Conservation (phyloP, 2,113 vertebrate genomes). For the Gobius niger region DNA sequence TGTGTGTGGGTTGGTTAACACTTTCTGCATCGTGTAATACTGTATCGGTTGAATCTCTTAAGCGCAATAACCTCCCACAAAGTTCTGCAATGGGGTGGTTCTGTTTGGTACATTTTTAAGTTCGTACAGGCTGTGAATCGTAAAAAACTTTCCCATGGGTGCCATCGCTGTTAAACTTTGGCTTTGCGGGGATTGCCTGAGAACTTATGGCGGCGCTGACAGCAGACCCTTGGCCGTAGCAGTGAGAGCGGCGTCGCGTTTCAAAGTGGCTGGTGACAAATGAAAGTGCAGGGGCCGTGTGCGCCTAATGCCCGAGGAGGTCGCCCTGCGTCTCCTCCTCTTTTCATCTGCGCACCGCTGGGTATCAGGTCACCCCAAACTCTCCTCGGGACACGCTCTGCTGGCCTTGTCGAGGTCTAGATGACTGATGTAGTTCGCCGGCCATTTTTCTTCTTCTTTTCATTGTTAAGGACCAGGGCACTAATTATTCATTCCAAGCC, state of each 20-base stretch:
- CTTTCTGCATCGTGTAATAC: too few relatives aligned
- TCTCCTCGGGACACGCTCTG: slow-evolving; percentile 29
- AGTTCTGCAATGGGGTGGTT: too few relatives aligned
- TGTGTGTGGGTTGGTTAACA: neutral
- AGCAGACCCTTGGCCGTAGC: slow-evolving; percentile 1
- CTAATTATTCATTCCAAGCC: slow-evolving; percentile 72
- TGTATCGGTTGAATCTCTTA: too few relatives aligned
- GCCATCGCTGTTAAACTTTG: neutral
- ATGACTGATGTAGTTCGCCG: slow-evolving; percentile 12
- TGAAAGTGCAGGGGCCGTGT: neutral
- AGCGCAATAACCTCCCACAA: too few relatives aligned
- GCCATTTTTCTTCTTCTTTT: slow-evolving; percentile 51
- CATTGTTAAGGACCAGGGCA: slow-evolving; percentile 50
- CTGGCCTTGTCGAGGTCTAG: slow-evolving; percentile 26
- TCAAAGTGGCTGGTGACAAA: slow-evolving; percentile 36
- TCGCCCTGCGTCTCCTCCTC: slow-evolving; percentile 26
- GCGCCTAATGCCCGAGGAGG: slow-evolving; percentile 37
- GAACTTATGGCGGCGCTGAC: neutral
- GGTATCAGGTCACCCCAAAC: slow-evolving; percentile 23
- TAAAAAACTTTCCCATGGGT: neutral
- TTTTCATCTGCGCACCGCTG: slow-evolving; percentile 24
- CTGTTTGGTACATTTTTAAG: too few relatives aligned
- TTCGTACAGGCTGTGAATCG: too few relatives aligned
- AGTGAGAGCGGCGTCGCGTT: slow-evolving; percentile 10
- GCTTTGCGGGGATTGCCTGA: neutral